Evolutionary conservation across 2,113 vertebrate genomes (phyloP), one percentile per base, ranked within the genome.

Genomic region (Oplegnathus fasciatus): DNA sequence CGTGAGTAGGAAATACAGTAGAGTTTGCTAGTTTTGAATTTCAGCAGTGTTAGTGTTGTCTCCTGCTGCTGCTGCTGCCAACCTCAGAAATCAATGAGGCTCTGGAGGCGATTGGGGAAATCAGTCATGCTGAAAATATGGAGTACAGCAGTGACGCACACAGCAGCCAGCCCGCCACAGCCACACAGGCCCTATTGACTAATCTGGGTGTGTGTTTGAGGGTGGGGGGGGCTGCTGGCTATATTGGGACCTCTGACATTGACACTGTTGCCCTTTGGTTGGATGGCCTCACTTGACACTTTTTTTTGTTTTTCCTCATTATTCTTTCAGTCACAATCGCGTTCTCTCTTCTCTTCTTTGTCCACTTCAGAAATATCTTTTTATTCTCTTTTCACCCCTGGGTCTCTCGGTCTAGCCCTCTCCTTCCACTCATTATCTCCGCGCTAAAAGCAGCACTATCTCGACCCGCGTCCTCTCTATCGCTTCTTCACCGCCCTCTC

Each of bases 41-140:
- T 71, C 50, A 50, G 32, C 61, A 58, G 42, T 8, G 46, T 80
- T 67, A 26, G 73, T 57, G 68, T 30, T 48, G 86, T 82, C 78
- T 78, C 70, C 20, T 69, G 66, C 71, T 57, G 86, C 54, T 78
- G 60, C 76, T 76, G 64, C 71, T 67, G 65, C 66, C 76, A 57
- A 78, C 88, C 62, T 50, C 44, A 69, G 70, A 62, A 89, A 96
- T 95, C 93, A 75, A 95, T 94, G 86, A 90, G 91, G 84, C 88
- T 91, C 89, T 94, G 88, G 84, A 87, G 92, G 92, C 88, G 81
- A 95, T 92, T 82, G 92, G 94, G 88, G 90, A 94, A 95, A 94
- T 93, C 94, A 94, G 93, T 94, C 94, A 95, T 95, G 94, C 94
- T 93, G 91, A 95, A 95, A 95, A 93, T 90, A 93, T 92, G 89